Evolutionary conservation across 2,113 vertebrate species (phyloP), one percentile per base, ranked within the genome.

Genomic region (Phyllopteryx taeniolatus): DNA sequence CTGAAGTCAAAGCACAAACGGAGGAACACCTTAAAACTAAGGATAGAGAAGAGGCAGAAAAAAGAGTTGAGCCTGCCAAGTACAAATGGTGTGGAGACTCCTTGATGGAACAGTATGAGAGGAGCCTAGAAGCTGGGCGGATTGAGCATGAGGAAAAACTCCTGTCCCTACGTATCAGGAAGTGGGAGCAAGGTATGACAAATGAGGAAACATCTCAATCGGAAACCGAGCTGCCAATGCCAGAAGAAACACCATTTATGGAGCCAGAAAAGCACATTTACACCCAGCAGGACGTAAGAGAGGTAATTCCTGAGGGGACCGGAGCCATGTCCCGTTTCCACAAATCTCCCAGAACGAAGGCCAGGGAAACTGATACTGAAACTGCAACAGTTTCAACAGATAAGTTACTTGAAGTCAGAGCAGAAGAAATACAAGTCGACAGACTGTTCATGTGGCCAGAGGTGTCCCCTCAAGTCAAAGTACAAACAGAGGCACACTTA

Each of bases 81-180:
- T 77, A 76, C 15, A 83, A 81, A 67, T 8, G 39, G 22, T 72
- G 4, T n/a, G 67, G 33, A 2, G 61, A 82, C 56, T 88, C 81
- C 63, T 64, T 88, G 66, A 86, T 73, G 86, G 83, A 80, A 68
- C 74, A 82, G 14, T 85, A 87, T 72, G 90, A 89, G 70, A 90
- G 85, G 83, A 89, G 83, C 27, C 72, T 88, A 2, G 87, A 91
- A 20, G 87, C 80, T 51, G 89, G 91, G 8, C 69, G 80, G 1
- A 79, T 86, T 33, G 86, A 91, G 71, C 90, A 88, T 84, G 87
- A 91, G 57, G 87, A 91, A 53, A 90, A 92, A 75, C 89, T 89
- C n/a, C 78, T 90, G 0, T 84, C 90, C 17, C 56, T 87, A 14
- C 82, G 85, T 6, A 88, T 91, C 71, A 80, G 78, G 64, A 90